Conservation (phyloP, 30 jellyfish, hydroid and myxozoan genomes). For the Calvadosia cruxmelitensis region DNA sequence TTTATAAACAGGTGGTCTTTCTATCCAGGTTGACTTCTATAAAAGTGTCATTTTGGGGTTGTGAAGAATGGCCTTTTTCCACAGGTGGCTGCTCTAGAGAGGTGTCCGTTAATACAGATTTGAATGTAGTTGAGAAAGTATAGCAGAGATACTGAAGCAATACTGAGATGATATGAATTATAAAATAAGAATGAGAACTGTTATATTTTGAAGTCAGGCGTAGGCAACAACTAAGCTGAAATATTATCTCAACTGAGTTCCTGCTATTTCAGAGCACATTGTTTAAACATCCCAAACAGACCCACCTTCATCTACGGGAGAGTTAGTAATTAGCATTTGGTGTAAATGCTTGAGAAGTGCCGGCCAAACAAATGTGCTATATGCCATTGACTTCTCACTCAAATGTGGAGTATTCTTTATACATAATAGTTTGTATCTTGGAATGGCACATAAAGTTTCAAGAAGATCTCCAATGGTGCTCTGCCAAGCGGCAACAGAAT, state of each 20-base stretch:
- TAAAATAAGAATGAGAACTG: background rate
- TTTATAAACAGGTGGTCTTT: too few relatives aligned
- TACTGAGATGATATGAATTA: background rate
- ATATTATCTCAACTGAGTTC: too few relatives aligned
- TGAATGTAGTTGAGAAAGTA: background rate
- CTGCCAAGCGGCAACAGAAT: slow-evolving; percentile 2
- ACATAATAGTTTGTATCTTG: slow-evolving; percentile 61
- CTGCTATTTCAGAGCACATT: too few relatives aligned
- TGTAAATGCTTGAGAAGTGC: slow-evolving; percentile 66
- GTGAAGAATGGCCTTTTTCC: too few relatives aligned
- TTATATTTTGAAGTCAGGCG: too few relatives aligned
- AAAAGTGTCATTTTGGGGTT: too few relatives aligned
- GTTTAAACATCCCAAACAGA: too few relatives aligned
- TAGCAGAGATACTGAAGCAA: background rate
- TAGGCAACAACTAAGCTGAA: too few relatives aligned
- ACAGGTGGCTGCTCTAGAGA: too few relatives aligned
- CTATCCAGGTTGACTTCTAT: too few relatives aligned
- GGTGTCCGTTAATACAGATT: too few relatives aligned
- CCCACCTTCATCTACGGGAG: slow-evolving; percentile 93
- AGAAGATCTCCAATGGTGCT: slow-evolving; percentile 15
- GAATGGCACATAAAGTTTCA: slow-evolving; percentile 39
- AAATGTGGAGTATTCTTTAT: slow-evolving; percentile 60
- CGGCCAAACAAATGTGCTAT: slow-evolving; percentile 87
- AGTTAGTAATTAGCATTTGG: slow-evolving; percentile 86
- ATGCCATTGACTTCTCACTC: slow-evolving; percentile 60